These are phyloP conservation scores for Pelodytes ibericus DNA, from an alignment of 2,797 vertebrate genomes.

Conservation along the genomic window DNA sequence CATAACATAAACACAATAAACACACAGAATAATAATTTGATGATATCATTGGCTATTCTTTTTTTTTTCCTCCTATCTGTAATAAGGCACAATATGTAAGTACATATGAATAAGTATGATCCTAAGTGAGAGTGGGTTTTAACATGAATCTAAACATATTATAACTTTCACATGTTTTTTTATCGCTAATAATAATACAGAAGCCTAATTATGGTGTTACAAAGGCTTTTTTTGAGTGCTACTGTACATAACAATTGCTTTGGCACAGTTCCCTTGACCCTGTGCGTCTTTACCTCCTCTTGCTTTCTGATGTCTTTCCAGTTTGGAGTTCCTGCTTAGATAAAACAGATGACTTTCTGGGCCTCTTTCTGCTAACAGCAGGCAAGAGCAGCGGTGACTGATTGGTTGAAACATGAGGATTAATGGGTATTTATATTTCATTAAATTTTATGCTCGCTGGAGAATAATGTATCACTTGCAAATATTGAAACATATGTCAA, in stretches of 20 bases:
- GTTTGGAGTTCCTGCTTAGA: constrained; percentile 84
- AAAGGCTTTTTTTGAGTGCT: constrained; percentile 35
- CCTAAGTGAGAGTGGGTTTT: background rate
- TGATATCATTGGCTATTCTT: too few relatives aligned
- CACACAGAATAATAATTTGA: too few relatives aligned
- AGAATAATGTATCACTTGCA: constrained; percentile 92
- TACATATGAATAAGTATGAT: too few relatives aligned
- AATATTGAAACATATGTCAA: constrained; percentile 98
- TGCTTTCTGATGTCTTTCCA: constrained; percentile 80
- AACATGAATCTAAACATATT: constrained; percentile 7
- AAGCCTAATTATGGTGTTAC: constrained; percentile 38
- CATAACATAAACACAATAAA: too few relatives aligned
- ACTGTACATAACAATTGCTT: constrained; percentile 54
- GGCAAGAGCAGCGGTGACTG: constrained; percentile 82
- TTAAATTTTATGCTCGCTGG: constrained; percentile 90
- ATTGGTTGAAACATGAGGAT: constrained; percentile 91
- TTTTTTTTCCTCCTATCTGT: too few relatives aligned
- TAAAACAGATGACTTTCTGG: constrained; percentile 91
- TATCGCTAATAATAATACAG: constrained; percentile 15
- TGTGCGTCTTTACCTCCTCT: constrained; percentile 67
- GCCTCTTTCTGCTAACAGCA: constrained; percentile 81
- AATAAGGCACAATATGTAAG: too few relatives aligned
- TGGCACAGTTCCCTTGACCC: constrained; percentile 61
- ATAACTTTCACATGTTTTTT: background rate
- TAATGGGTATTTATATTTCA: constrained; percentile 99